Evolutionary conservation across 2,888 invertebrate genomes (phyloP).

Genomic region (Metallyticus violacea): DNA sequence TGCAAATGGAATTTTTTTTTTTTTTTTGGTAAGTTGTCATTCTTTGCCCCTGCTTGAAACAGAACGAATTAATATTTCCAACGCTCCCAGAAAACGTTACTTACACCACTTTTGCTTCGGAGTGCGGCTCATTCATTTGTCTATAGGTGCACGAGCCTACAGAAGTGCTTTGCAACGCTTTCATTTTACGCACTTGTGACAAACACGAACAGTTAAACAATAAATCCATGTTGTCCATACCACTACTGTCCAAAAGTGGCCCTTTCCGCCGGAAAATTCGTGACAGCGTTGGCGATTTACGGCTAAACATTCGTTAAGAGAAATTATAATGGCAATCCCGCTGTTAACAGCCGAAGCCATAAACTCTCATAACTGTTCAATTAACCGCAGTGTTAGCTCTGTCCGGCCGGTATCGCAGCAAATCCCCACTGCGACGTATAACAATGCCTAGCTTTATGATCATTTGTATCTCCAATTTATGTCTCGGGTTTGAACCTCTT

Average conservation of each 20-base stretch:
- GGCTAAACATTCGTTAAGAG: neutral
- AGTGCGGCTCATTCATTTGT: neutral
- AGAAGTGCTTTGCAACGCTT: neutral
- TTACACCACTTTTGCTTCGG: neutral
- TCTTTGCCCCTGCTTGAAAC: too few species aligned
- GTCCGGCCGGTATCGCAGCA: neutral
- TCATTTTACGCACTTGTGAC: neutral
- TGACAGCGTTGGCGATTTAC: neutral
- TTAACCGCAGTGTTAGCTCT: neutral
- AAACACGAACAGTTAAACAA: neutral
- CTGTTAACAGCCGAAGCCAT: neutral
- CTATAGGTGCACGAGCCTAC: neutral
- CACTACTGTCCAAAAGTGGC: neutral
- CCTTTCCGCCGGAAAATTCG: neutral
- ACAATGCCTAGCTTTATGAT: neutral
- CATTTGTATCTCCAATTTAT: neutral
- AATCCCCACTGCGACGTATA: neutral
- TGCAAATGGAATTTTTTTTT: too few species aligned
- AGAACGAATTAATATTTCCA: too few species aligned
- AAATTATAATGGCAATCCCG: neutral
- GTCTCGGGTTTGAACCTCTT: neutral
- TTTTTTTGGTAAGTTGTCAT: too few species aligned
- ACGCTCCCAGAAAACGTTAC: neutral
- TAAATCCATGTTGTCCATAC: neutral
- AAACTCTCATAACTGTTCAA: neutral